Evolutionary conservation across 2,797 vertebrate species (phyloP).

Genomic region (Lemur catta): DNA sequence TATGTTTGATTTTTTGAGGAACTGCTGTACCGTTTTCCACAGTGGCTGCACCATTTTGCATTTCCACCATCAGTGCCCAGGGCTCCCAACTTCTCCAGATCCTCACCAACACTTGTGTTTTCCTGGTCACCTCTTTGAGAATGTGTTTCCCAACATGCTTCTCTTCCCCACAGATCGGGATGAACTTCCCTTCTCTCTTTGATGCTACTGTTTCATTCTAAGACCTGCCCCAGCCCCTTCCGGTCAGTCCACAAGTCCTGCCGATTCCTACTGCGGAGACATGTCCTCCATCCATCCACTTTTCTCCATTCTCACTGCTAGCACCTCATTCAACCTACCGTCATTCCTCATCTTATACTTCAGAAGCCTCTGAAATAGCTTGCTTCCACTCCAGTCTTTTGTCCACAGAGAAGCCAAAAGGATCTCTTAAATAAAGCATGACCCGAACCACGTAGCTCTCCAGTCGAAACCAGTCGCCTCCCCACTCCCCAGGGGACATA

Average conservation of each 20-base stretch:
- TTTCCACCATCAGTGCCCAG: not conserved
- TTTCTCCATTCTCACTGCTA: not conserved
- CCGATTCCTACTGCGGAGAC: not conserved
- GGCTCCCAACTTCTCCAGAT: not conserved
- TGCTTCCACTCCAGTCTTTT: not conserved
- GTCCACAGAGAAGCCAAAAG: not conserved
- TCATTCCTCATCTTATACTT: not conserved
- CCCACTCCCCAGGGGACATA: not conserved
- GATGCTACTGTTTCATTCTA: not conserved
- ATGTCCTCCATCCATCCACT: not conserved
- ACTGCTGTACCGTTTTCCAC: not conserved
- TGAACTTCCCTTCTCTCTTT: not conserved
- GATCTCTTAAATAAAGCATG: not conserved
- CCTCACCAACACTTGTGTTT: not conserved
- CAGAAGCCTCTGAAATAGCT: not conserved
- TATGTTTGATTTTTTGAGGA: not conserved
- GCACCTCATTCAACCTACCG: not conserved
- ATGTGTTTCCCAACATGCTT: not conserved
- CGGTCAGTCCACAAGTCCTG: not conserved
- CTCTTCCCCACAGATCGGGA: not conserved
- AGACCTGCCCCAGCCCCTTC: not conserved
- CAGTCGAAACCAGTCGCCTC: not conserved
- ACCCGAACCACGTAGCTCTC: not conserved
- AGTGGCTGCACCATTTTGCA: not conserved
- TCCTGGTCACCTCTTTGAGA: not conserved